These are phyloP conservation scores for Taenaris catops DNA, from an alignment of 2,888 invertebrate species.

Conservation along the genomic window DNA sequence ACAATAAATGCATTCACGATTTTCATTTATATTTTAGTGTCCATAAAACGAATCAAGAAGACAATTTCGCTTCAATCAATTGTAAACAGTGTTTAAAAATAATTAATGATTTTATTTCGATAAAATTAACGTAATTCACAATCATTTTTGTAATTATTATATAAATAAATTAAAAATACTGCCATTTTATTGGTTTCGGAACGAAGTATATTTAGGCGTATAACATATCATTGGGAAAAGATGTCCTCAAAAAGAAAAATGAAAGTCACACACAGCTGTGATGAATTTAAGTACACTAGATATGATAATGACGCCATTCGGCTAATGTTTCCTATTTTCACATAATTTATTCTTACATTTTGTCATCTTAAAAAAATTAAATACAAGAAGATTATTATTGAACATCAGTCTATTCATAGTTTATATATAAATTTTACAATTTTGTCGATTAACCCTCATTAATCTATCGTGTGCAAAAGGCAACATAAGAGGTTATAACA, in stretches of 20 bases:
- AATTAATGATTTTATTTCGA: conserved; percentile 46
- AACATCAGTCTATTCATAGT: conserved; percentile 78
- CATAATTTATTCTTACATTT: conserved; percentile 74
- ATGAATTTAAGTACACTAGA: conserved; percentile 73
- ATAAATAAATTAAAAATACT: conserved; percentile 74
- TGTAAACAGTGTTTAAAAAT: conserved; percentile 66
- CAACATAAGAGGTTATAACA: conserved; percentile 66
- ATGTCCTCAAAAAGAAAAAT: conserved; percentile 70
- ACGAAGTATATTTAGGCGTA: conserved; percentile 37
- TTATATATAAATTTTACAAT: conserved; percentile 73
- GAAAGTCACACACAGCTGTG: conserved; percentile 56
- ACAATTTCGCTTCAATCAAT: conserved; percentile 68
- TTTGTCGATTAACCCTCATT: conserved; percentile 69
- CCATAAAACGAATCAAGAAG: conserved; percentile 56
- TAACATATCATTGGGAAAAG: conserved; percentile 32
- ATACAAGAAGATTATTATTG: conserved; percentile 74
- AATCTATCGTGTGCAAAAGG: conserved; percentile 63
- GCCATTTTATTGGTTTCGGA: conserved; percentile 63
- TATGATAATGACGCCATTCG: conserved; percentile 47
- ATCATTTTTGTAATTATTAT: conserved; percentile 43
- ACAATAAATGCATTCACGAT: conserved; percentile 59
- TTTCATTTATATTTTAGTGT: conserved; percentile 42
- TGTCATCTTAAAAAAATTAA: conserved; percentile 78
- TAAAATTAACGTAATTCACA: conserved; percentile 56
- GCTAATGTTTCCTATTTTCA: conserved; percentile 49